Conservation (phyloP, 2,888 invertebrate species). For the Xestia rhomboidea region DNA sequence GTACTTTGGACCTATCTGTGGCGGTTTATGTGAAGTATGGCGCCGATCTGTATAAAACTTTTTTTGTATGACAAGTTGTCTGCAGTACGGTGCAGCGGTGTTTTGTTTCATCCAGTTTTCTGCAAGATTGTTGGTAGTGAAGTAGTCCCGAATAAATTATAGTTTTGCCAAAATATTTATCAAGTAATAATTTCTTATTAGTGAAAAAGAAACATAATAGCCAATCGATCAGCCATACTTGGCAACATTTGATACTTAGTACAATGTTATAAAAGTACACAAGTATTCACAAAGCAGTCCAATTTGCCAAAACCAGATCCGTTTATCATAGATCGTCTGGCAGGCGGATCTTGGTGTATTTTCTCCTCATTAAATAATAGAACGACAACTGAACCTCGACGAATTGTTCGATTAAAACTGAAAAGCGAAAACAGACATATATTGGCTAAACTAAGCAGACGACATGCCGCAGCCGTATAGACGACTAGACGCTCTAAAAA, state of each 20-base stretch:
- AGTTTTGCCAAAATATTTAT: neutral
- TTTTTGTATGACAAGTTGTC: slow-evolving; percentile 3
- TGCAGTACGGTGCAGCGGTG: neutral
- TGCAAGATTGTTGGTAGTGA: slow-evolving; percentile 2
- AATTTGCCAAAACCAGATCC: slow-evolving; percentile 39
- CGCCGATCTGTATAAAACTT: slow-evolving; percentile 12
- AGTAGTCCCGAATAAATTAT: neutral
- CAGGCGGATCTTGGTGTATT: slow-evolving; percentile 32
- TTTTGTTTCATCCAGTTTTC: slow-evolving; percentile 21
- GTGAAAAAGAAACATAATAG: neutral
- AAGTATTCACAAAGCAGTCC: slow-evolving; percentile 13
- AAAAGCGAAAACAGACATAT: neutral
- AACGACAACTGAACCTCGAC: no score
- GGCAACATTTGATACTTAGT: slow-evolving; percentile 3
- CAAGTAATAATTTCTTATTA: no score
- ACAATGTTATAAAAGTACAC: slow-evolving; percentile 1
- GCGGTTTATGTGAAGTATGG: slow-evolving; percentile 30
- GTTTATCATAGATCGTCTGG: slow-evolving; percentile 29
- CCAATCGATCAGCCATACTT: neutral
- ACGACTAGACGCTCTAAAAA: slow-evolving; percentile 7
- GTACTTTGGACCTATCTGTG: slow-evolving; percentile 47
- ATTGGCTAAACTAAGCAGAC: neutral
- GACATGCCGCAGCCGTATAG: neutral
- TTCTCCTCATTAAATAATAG: slow-evolving; percentile 47
- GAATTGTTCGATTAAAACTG: neutral